Conservation (phyloP, 1,140 invertebrate species). For the Trachymyrmex cornetzi region DNA sequence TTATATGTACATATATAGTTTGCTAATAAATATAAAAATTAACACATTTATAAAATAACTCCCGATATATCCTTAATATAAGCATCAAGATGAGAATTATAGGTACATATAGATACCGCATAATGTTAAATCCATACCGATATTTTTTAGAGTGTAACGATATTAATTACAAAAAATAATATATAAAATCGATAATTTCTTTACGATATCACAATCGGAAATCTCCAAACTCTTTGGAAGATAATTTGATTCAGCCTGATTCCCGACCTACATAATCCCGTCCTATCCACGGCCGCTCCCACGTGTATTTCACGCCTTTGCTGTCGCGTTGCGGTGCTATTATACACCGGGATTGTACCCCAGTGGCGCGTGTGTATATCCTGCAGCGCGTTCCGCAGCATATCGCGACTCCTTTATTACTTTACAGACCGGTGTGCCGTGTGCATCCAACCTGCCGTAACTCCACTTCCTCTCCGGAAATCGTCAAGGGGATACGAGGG, state of each 20-base stretch:
- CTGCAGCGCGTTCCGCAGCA: slow-evolving; percentile 44
- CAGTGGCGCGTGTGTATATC: slow-evolving; percentile 31
- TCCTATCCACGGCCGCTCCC: background rate
- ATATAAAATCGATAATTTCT: background rate
- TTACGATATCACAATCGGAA: background rate
- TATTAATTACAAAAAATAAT: background rate
- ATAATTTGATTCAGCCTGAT: background rate
- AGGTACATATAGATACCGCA: background rate
- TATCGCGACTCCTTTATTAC: slow-evolving; percentile 62
- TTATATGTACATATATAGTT: too few species aligned
- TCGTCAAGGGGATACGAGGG: background rate
- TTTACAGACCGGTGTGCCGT: slow-evolving; percentile 19
- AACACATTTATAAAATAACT: too few species aligned
- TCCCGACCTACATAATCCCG: background rate
- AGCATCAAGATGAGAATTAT: too few species aligned
- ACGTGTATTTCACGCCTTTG: slow-evolving; percentile 26
- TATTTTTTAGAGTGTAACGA: too few species aligned
- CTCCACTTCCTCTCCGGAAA: background rate
- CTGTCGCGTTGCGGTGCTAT: slow-evolving; percentile 37
- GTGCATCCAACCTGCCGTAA: slow-evolving; percentile 21
- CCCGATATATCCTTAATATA: too few species aligned
- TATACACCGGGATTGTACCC: slow-evolving; percentile 19
- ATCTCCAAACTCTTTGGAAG: background rate
- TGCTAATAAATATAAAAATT: too few species aligned
- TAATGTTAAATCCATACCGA: background rate